Conservation (phyloP, 2,797 vertebrate species). For the Hydrocynus forskahlii region DNA sequence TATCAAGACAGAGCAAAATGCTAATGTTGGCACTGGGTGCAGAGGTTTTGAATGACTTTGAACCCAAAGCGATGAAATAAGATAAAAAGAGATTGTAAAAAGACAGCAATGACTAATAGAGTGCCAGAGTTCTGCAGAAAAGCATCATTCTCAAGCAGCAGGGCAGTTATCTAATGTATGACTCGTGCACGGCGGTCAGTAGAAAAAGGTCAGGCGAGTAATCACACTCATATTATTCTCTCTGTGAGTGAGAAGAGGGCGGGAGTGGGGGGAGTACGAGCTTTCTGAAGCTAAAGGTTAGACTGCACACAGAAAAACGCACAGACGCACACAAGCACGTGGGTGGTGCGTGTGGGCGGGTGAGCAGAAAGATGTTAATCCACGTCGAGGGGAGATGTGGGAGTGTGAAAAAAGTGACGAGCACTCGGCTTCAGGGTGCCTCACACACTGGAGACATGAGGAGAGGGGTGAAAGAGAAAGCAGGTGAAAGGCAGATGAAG, state of each 20-base stretch:
- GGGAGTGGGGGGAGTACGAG: constrained; percentile 41
- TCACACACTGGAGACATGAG: constrained; percentile 21
- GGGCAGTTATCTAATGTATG: constrained; percentile 48
- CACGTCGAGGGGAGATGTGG: constrained; percentile 32
- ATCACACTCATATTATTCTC: constrained; percentile 49
- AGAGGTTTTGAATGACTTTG: constrained; percentile 22
- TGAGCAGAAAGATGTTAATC: constrained; percentile 44
- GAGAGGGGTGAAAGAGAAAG: constrained; percentile 29
- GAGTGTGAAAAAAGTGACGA: constrained; percentile 41
- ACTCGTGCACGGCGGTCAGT: constrained; percentile 41
- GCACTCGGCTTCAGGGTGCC: constrained; percentile 15
- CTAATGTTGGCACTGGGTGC: neutral
- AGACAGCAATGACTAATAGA: constrained; percentile 33
- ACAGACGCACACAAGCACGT: constrained; percentile 34
- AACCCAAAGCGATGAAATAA: constrained; percentile 20
- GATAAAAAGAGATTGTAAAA: constrained; percentile 25
- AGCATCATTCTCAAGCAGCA: constrained; percentile 40
- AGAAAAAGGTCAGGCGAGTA: constrained; percentile 58
- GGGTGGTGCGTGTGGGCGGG: constrained; percentile 32
- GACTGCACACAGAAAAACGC: constrained; percentile 21
- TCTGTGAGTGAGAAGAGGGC: constrained; percentile 41
- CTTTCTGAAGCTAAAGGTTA: constrained; percentile 57
- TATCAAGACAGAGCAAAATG: neutral
- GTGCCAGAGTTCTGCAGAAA: constrained; percentile 5
- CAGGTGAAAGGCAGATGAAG: neutral